These are phyloP conservation scores for Melipona bicolor DNA, from an alignment of 2,888 invertebrate genomes.

Conservation along the genomic window DNA sequence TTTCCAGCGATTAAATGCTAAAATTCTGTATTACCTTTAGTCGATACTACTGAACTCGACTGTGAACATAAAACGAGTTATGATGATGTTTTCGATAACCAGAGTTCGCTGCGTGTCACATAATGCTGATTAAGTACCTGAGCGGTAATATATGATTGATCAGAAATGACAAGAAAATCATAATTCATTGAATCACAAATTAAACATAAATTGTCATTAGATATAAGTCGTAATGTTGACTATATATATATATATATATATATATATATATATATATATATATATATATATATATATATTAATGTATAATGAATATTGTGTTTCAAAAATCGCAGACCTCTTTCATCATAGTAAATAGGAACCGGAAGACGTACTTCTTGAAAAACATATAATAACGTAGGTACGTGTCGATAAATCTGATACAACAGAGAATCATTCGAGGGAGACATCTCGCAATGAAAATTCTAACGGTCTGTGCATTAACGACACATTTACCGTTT, in stretches of 20 bases:
- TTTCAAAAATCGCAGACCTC: too few relatives aligned
- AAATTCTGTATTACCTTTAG: slow-evolving; percentile 2
- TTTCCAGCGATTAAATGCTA: background rate
- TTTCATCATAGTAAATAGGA: background rate
- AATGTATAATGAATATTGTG: too few relatives aligned
- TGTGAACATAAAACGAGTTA: background rate
- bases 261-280: too few relatives aligned
- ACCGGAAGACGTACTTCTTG: background rate
- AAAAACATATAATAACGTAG: background rate
- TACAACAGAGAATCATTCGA: background rate
- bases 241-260: too few relatives aligned
- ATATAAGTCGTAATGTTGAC: background rate
- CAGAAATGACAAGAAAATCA: background rate
- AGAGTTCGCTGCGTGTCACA: slow-evolving; percentile 42
- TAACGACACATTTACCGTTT: slow-evolving; percentile 3
- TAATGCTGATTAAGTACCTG: background rate
- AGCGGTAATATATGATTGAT: background rate
- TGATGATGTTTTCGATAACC: background rate
- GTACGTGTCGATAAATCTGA: background rate
- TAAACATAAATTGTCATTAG: background rate
- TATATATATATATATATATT: background rate
- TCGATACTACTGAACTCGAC: slow-evolving; percentile 4
- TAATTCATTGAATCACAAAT: background rate
- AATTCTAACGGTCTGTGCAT: background rate
- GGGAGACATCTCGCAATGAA: background rate